Evolutionary conservation across 2,113 vertebrate genomes (phyloP).

Genomic region (western clawed frog (Xenopus tropicalis)): UCB_Xtro_10.0 CM004445.2:39830501-39831000

Average conservation of each 20-base stretch:
- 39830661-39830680: constrained; percentile 80
- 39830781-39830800: constrained; percentile 89
- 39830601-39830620: constrained; percentile 89
- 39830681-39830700: constrained; percentile 80
- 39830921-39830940: constrained; percentile 62
- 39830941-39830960: constrained; percentile 31
- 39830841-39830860: constrained; percentile 92
- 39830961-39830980: constrained; percentile 15
- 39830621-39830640: constrained; percentile 88
- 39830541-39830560: constrained; percentile 96
- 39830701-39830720: constrained; percentile 88
- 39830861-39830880: constrained; percentile 90
- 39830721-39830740: constrained; percentile 91
- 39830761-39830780: constrained; percentile 89
- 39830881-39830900: constrained; percentile 60
- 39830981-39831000: constrained; percentile 34
- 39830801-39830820: constrained; percentile 92
- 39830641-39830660: constrained; percentile 75
- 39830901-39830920: constrained; percentile 43
- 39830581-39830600: constrained; percentile 94
- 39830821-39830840: constrained; percentile 93
- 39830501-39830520: constrained; percentile 86
- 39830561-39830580: constrained; percentile 88
- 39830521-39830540: constrained; percentile 88
- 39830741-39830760: constrained; percentile 88